Conservation (phyloP, 2,888 invertebrate genomes). For the Drosophila ezoana region DNA sequence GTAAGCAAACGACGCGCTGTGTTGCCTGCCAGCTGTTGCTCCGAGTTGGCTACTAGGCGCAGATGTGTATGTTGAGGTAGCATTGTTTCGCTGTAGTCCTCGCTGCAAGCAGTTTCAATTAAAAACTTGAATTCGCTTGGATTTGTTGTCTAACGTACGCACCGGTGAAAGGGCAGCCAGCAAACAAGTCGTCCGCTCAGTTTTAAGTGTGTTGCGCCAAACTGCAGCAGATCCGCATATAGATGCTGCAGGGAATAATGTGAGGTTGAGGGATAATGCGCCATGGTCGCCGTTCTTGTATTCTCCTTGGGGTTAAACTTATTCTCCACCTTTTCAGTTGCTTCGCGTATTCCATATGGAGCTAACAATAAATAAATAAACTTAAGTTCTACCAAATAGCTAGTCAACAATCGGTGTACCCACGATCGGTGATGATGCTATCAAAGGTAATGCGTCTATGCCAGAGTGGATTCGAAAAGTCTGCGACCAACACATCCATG, state of each 20-base stretch:
- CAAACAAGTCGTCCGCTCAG: conserved; percentile 94
- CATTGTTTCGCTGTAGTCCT: conserved; percentile 89
- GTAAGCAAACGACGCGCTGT: conserved; percentile 94
- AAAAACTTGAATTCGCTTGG: not conserved
- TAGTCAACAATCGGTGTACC: conserved; percentile 82
- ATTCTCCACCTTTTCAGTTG: conserved; percentile 90
- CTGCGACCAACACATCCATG: conserved; percentile 95
- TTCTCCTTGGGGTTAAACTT: conserved; percentile 85
- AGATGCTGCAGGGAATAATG: conserved; percentile 93
- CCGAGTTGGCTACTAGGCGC: conserved; percentile 92
- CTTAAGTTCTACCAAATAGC: not conserved
- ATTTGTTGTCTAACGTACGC: conserved; percentile 3
- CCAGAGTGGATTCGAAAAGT: conserved; percentile 95
- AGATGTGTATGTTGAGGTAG: conserved; percentile 94
- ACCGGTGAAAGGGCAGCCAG: conserved; percentile 97
- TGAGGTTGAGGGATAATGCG: conserved; percentile 93
- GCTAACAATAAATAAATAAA: conserved; percentile 87
- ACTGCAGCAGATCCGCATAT: conserved; percentile 93
- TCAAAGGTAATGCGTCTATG: conserved; percentile 90
- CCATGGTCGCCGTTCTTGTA: conserved; percentile 87
- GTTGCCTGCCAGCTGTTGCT: conserved; percentile 93
- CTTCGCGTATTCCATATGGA: conserved; percentile 98
- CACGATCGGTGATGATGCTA: conserved; percentile 98
- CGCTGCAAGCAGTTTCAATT: conserved; percentile 84
- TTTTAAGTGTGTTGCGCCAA: conserved; percentile 91